Conservation (phyloP, 1,140 invertebrate genomes). For the Mylabris phalerata region DNA sequence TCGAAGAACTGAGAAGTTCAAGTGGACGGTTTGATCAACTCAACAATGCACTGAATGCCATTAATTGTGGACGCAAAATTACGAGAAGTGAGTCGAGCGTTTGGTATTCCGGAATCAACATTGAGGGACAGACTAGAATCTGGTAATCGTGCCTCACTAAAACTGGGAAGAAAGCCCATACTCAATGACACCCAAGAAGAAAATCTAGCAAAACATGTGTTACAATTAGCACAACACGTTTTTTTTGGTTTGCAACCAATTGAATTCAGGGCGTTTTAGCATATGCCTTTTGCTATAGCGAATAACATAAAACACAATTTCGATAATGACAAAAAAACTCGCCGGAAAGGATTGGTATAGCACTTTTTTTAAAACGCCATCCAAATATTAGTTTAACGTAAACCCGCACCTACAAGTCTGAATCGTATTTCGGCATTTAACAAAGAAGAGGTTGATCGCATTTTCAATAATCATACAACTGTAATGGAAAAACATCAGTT, state of each 20-base stretch:
- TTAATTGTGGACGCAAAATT: neutral
- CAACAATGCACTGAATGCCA: conserved; percentile 1
- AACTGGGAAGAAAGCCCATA: neutral
- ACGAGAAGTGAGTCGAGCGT: neutral
- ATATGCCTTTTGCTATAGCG: conserved; percentile 6
- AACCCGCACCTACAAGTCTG: neutral
- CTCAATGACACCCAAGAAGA: conserved; percentile 1
- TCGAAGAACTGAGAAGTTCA: neutral
- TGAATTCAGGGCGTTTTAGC: conserved; percentile 2
- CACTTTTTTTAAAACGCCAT: conserved; percentile 34
- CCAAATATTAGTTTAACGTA: conserved; percentile 19
- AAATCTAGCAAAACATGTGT: conserved; percentile 1
- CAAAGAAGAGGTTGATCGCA: neutral
- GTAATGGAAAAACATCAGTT: conserved; percentile 24
- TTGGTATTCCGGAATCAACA: conserved; percentile 3
- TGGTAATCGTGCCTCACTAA: neutral
- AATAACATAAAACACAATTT: conserved; percentile 13
- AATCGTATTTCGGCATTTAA: conserved; percentile 1
- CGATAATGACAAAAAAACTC: conserved; percentile 19
- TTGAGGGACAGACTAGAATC: neutral
- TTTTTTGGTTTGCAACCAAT: conserved; percentile 6
- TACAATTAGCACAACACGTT: conserved; percentile 2
- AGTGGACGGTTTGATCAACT: neutral
- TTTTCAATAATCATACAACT: neutral
- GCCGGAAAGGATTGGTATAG: conserved; percentile 36